phyloP scores from a whole-genome alignment of 2,113 vertebrate genomes.

The Paramormyrops kingsleyae region DNA sequence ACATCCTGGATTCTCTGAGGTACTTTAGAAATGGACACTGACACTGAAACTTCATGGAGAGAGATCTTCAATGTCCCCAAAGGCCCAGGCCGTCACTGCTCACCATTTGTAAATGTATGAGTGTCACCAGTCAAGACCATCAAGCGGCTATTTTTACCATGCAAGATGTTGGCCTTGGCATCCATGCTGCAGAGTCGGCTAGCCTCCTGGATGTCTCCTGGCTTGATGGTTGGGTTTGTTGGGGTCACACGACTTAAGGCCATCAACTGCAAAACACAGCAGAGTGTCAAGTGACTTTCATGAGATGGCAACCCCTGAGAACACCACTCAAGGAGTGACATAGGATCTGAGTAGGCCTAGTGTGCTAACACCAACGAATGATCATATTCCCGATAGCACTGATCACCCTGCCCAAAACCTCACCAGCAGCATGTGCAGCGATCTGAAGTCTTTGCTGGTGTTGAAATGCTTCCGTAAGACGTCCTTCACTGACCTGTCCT shows the following conservation, averaged over 20 bases:
- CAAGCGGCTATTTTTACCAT: conserved; percentile 61
- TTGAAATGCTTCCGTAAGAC: conserved; percentile 73
- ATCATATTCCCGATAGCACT: not conserved
- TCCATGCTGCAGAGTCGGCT: conserved; percentile 63
- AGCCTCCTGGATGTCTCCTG: conserved; percentile 73
- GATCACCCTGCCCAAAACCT: conserved; percentile 3
- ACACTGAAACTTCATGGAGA: not conserved
- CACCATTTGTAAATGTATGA: not conserved
- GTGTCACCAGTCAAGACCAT: not conserved
- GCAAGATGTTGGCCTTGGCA: conserved; percentile 80
- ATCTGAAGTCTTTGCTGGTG: conserved; percentile 74
- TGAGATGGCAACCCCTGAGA: not conserved
- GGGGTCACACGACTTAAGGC: conserved; percentile 59
- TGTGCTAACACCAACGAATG: not conserved
- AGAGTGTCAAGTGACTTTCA: not conserved
- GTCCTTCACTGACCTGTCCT: conserved; percentile 65
- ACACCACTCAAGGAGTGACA: not conserved
- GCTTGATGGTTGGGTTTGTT: conserved; percentile 59
- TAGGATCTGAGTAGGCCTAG: not conserved
- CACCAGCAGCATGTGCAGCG: conserved; percentile 77
- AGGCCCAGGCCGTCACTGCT: not conserved
- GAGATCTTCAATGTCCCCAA: not conserved
- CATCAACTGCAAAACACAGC: conserved; percentile 61
- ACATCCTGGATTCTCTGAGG: not conserved
- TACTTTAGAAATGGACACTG: not conserved